These are phyloP conservation scores for Diloba caeruleocephala DNA, from an alignment of 2,888 invertebrate species.

Conservation along the genomic window DNA sequence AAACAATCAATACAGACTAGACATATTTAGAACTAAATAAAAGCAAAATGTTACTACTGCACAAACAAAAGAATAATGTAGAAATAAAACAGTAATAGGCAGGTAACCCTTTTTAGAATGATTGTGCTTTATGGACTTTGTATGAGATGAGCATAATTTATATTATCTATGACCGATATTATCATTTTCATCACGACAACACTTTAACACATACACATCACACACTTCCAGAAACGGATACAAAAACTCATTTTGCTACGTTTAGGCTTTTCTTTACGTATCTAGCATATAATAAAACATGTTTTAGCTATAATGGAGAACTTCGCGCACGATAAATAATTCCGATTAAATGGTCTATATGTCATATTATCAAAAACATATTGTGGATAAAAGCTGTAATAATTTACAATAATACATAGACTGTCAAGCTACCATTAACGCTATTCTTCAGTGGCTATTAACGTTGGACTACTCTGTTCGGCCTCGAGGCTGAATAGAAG, in stretches of 20 bases:
- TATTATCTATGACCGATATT: too few relatives aligned
- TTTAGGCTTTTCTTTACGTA: constrained; percentile 5
- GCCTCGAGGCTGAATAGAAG: constrained; percentile 1
- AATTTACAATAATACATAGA: constrained; percentile 22
- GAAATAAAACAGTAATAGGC: too few relatives aligned
- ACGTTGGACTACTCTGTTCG: not conserved
- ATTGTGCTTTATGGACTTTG: too few relatives aligned
- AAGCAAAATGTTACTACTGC: too few relatives aligned
- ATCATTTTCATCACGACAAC: too few relatives aligned
- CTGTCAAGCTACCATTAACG: constrained; percentile 16
- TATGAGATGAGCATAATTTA: too few relatives aligned
- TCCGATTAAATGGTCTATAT: constrained; percentile 20
- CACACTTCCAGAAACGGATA: too few relatives aligned
- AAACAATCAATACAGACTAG: too few relatives aligned
- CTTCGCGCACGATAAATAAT: not conserved
- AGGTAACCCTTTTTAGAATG: too few relatives aligned
- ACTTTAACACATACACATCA: too few relatives aligned
- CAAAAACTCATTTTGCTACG: constrained; percentile 10
- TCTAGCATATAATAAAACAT: constrained; percentile 9
- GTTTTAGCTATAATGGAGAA: constrained; percentile 13
- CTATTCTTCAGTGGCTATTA: constrained; percentile 9
- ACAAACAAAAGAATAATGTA: too few relatives aligned
- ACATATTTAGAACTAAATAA: too few relatives aligned
- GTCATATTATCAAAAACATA: constrained; percentile 37
- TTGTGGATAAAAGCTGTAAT: constrained; percentile 39